Conservation (phyloP, 1,140 invertebrate species). For the Tribolium castaneum region DNA sequence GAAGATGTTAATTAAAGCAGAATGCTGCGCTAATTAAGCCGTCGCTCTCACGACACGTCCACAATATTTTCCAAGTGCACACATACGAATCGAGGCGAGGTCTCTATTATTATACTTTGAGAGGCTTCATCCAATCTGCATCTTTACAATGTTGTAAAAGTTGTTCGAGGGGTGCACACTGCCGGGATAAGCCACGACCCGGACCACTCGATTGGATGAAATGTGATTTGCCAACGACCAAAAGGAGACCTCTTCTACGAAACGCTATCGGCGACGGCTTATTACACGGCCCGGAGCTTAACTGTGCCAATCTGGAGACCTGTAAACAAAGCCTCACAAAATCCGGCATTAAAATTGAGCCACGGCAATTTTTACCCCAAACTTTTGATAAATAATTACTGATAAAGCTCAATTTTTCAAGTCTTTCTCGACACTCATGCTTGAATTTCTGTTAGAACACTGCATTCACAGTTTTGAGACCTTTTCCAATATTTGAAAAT, state of each 20-base stretch:
- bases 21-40: conserved; percentile 15
- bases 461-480: too few relatives aligned
- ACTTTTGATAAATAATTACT: background rate
- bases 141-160: conserved; percentile 27
- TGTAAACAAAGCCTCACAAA: background rate
- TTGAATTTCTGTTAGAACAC: too few relatives aligned
- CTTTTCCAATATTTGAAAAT: too few relatives aligned
- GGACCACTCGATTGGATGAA: conserved; percentile 26
- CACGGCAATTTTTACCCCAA: background rate
- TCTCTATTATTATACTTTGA: background rate
- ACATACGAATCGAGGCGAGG: background rate
- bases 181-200: conserved; percentile 1
- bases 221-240: conserved; percentile 23
- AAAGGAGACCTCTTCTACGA: conserved; percentile 19
- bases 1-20: conserved; percentile 34
- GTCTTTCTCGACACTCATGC: too few relatives aligned
- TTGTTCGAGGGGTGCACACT: conserved; percentile 1
- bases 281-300: background rate
- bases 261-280: conserved; percentile 12
- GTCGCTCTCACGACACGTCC: background rate
- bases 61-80: background rate
- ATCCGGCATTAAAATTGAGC: background rate
- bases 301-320: background rate
- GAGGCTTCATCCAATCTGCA: conserved; percentile 25
- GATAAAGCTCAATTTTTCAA: too few relatives aligned